Percentiles rank a stretch among this genome's conserved stretches.
Evolutionary conservation across 2,888 invertebrate species (phyloP).

Genomic region (Reticulitermes lucifugus): DNA sequence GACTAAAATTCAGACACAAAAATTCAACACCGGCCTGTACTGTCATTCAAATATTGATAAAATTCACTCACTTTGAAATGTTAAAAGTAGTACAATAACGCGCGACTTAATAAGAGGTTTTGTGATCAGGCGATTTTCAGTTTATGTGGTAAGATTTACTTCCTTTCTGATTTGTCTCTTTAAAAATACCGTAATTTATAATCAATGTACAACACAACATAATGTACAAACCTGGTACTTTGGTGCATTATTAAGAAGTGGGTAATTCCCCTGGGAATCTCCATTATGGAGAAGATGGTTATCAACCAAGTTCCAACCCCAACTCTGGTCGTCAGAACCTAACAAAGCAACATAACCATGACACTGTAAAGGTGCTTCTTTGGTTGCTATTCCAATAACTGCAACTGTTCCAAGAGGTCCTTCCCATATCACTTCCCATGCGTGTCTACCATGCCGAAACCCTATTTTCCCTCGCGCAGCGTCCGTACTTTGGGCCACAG

Average conservation of each 20-base stretch:
- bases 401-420: slow-evolving; percentile 98
- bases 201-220: neutral
- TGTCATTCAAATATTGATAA: too few species aligned
- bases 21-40: too few species aligned
- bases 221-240: slow-evolving; percentile 80
- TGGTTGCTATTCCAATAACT: slow-evolving; percentile 94
- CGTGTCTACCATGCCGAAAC: slow-evolving; percentile 91
- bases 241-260: slow-evolving; percentile 93
- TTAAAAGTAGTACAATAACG: too few species aligned
- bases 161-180: neutral
- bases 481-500: slow-evolving; percentile 98
- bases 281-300: slow-evolving; percentile 97
- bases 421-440: slow-evolving; percentile 99
- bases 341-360: slow-evolving; percentile 95
- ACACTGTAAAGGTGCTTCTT: slow-evolving; percentile 92
- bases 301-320: slow-evolving; percentile 99
- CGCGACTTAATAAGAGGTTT: neutral
- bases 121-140: neutral
- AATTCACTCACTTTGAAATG: too few species aligned
- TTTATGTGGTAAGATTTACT: neutral
- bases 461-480: slow-evolving; percentile 92
- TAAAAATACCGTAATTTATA: neutral
- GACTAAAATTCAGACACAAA: too few species aligned
- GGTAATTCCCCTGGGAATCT: slow-evolving; percentile 93
- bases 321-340: slow-evolving; percentile 96